Evolutionary conservation across 1,140 invertebrate species (phyloP), one percentile per base, ranked within the genome.

Genomic region (Brachionus rotundiformis): DNA sequence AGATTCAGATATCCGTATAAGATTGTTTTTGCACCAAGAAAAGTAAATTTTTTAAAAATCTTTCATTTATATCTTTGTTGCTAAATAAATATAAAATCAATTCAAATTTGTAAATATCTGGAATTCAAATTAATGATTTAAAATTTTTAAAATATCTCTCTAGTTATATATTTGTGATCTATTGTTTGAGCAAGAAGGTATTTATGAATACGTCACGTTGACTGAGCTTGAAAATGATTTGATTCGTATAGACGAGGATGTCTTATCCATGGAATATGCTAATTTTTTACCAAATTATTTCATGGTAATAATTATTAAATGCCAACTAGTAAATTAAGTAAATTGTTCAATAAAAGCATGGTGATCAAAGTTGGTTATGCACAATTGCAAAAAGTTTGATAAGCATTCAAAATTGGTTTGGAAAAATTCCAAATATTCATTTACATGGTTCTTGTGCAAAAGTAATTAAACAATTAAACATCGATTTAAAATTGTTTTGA

Each of bases 361-460:
- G 76, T 31, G 76, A 79, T 79, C 76, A 79, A 33, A 36, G 19
- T 13, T 79, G 47, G 47, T 5, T 79, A 11, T 31, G 13, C 4
- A 39, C 29, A 8, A 79, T 79, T 29, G 76, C 76, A 29, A 54
- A 79, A 39, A 41, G 76, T n/a, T 41, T 79, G 29, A 19, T 59
- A 33, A 54, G 29, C 47, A 54, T 79, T 79, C 47, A 79, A 39
- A 23, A 54, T 59, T 41, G n/a, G 44, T 79, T 79, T 31, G 76
- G 76, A 11, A 36, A 39, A 59, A 79, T 79, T 59, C 76, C 76
- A 79, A 79, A 79, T 36, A 39, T 79, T 16, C 76, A 79, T 31
- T 13, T 79, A 27, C 76, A 79, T 63, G 76, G 76, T 36, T 36
- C 47, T n/a, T 79, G 76, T 11, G 29, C 76, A 23, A 79, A 79